Evolutionary conservation across 2,113 vertebrate genomes (phyloP).

Genomic region (Eudyptes chrysolophus): DNA sequence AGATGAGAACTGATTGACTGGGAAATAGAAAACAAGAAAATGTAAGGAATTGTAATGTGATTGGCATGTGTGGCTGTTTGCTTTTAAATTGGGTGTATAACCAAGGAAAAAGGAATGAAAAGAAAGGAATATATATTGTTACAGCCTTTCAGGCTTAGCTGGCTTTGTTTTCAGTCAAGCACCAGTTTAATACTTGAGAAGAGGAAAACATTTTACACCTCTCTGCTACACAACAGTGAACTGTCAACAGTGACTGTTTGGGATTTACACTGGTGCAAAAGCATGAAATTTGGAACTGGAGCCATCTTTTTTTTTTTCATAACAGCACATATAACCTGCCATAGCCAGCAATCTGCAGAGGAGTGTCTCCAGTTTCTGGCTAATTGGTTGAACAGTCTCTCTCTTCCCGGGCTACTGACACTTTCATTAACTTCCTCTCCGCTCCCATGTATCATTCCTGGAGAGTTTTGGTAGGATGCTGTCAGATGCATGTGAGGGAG

Average conservation of each 20-base stretch:
- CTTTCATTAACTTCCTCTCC: not conserved
- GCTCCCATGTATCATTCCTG: not conserved
- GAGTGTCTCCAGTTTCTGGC: not conserved
- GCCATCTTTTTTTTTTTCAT: not conserved
- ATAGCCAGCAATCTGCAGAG: not conserved
- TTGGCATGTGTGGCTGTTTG: not conserved
- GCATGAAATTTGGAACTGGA: not conserved
- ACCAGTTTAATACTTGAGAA: not conserved
- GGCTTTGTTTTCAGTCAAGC: not conserved
- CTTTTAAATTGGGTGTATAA: not conserved
- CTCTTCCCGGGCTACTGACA: not conserved
- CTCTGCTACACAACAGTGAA: not conserved
- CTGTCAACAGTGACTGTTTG: not conserved
- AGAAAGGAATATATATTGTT: not conserved
- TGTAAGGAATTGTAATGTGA: not conserved
- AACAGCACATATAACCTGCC: not conserved
- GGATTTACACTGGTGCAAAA: not conserved
- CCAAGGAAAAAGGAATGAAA: not conserved
- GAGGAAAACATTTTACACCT: not conserved
- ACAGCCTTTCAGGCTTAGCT: not conserved
- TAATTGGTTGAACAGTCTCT: not conserved
- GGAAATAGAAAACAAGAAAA: constrained; percentile 13
- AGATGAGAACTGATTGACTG: not conserved
- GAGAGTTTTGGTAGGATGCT: not conserved
- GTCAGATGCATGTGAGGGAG: not conserved